Evolutionary conservation across 2,113 vertebrate genomes (phyloP), one percentile per base, ranked within the genome.

Genomic region (Chloropsis hardwickii): DNA sequence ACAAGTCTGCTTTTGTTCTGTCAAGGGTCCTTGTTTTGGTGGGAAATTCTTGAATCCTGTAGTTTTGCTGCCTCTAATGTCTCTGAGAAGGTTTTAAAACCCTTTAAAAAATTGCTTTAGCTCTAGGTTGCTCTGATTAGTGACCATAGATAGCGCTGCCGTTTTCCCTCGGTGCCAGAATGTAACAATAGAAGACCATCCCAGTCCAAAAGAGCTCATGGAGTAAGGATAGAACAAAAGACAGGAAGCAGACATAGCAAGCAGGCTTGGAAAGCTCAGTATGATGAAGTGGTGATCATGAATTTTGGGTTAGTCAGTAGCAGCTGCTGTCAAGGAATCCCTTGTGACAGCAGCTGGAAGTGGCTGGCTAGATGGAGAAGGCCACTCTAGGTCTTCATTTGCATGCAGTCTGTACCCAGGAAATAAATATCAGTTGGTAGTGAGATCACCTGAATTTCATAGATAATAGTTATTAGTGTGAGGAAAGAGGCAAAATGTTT

Each of bases 381-480:
- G 11, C 29, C 39, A 2, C 31, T 35, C 14, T 19, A 13, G 33
- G 25, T 37, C 48, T 91, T 77, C 5, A 15, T 73, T 83, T 72
- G 31, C 20, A 4, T 45, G 22, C 25, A 44, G 2, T 50, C 20
- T 18, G 4, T 50, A 39, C 11, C 15, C 50, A 77, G 28, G 48
- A 40, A 85, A 29, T 77, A 3, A 4, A 5, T 28, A 44, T 14
- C 22, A 22, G 1, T 37, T 33, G 54, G 27, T 2, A 25, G 6
- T 60, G 79, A 81, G 67, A 42, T 9, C 19, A 60, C 14, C 2
- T 44, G 17, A 42, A 33, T 44, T 35, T 56, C 39, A 24, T 4
- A 7, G 13, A 0, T 28, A 53, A 15, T 9, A 53, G 8, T 64
- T 54, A 18, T 1, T 31, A 23, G 21, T 23, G 6, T 1, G 3